A percentile compares a stretch with the other conserved stretches of the same genome.
phyloP scores from a whole-genome alignment of 2,797 vertebrate genomes.

The Thunnus albacares region DNA sequence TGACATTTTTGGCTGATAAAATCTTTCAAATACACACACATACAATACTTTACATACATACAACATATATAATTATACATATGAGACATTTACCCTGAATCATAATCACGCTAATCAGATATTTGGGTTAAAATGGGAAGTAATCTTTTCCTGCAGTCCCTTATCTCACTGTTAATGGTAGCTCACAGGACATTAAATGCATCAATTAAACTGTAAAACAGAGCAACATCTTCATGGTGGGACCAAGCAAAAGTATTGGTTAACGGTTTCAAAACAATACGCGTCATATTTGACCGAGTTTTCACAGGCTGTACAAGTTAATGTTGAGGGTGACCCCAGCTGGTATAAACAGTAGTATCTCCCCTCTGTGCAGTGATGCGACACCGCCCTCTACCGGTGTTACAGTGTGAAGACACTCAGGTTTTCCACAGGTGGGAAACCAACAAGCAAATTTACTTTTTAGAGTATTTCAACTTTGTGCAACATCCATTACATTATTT shows the following conservation, averaged over 20 bases:
- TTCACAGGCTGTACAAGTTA: neutral
- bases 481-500: neutral
- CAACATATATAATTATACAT: neutral
- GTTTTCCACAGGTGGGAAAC: neutral
- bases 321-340: neutral
- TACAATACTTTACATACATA: neutral
- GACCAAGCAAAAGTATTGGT: neutral
- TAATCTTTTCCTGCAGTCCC: neutral
- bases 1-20: too few species aligned
- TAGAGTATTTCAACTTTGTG: neutral
- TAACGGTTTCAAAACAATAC: conserved; percentile 40
- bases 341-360: neutral
- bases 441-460: too few species aligned
- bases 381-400: conserved; percentile 49
- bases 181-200: neutral
- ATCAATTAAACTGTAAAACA: too few species aligned
- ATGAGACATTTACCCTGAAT: neutral
- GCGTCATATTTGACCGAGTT: conserved; percentile 66
- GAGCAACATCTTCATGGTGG: neutral
- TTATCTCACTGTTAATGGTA: too few species aligned
- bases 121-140: neutral
- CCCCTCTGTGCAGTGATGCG: too few species aligned
- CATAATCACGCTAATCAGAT: neutral
- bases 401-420: neutral
- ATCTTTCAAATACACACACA: too few species aligned